Evolutionary conservation across 2,888 invertebrate genomes (phyloP), one percentile per base, ranked within the genome.

Genomic region (Meandrusa payeni): DNA sequence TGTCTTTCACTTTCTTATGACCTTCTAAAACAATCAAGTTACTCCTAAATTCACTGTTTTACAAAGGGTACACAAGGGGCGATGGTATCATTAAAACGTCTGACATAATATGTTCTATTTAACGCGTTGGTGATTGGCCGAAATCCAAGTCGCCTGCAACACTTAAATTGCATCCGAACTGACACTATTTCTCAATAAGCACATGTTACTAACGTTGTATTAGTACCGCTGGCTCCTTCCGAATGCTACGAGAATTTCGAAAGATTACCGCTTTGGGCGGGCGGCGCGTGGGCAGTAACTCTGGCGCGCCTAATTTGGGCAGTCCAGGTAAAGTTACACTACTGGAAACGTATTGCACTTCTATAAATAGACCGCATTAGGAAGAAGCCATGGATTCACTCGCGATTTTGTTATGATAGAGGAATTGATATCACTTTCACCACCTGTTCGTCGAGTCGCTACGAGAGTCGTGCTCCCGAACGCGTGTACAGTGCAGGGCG

Each of bases 301-400:
- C 57, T 71, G 76, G 76, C 85, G 82, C 85, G 71, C 89, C 89
- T 89, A 89, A 89, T 89, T 89, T 88, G 85, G 88, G 74, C 66
- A 72, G 78, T 81, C 72, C 87, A 87, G 87, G 88, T 87, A 86
- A 86, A 83, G 80, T 86, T 85, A 85, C 87, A 66, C 61, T 49
- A 69, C 80, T 83, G 83, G 82, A 86, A 76, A 61, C 64, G 58
- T 51, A 65, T 64, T 83, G 80, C 81, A 82, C 63, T 64, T 70
- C 80, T 85, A 85, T 73, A 76, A 72, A 80, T 87, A 87, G 79
- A 64, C 59, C 57, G 71, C 76, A 75, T 73, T 64, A 56, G 71
- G 70, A 75, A 69, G 74, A 66, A 75, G 73, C 68, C 69, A 65
- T 64, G 60, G 68, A 69, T 65, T 68, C 85, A 83, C 87, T 76